phyloP scores from a whole-genome alignment of 2,888 invertebrate species.

The Leistus spinibarbis region DNA sequence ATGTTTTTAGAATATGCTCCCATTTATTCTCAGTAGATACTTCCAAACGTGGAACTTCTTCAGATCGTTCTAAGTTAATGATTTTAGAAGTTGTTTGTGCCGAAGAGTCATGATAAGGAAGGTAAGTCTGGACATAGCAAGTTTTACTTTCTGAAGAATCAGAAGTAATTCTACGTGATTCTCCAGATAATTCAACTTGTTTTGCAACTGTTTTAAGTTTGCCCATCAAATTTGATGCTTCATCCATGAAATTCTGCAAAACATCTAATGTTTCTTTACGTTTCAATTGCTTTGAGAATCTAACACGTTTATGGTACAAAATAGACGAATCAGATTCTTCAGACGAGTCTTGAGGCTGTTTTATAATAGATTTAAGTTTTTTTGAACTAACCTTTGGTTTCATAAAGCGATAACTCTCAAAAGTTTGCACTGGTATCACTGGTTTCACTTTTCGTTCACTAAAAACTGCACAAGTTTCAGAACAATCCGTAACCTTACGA shows the following conservation, averaged over 20 bases:
- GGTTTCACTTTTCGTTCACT: background rate
- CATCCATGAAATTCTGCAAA: slow-evolving; percentile 56
- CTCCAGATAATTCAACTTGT: slow-evolving; percentile 43
- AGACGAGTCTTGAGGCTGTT: background rate
- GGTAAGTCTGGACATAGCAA: slow-evolving; percentile 30
- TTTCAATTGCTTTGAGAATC: slow-evolving; percentile 43
- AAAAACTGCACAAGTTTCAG: slow-evolving; percentile 18
- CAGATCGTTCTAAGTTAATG: slow-evolving; percentile 12
- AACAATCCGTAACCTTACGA: slow-evolving; percentile 15
- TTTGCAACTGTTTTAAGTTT: slow-evolving; percentile 50
- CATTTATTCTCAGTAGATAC: slow-evolving; percentile 50
- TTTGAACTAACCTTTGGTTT: slow-evolving; percentile 11
- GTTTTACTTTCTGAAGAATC: slow-evolving; percentile 9
- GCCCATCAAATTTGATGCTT: slow-evolving; percentile 55
- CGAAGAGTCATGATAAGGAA: slow-evolving; percentile 39
- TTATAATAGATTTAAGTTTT: slow-evolving; percentile 50
- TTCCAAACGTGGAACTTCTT: slow-evolving; percentile 44
- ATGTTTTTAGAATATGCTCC: slow-evolving; percentile 52
- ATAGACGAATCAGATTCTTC: slow-evolving; percentile 21
- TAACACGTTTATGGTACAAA: slow-evolving; percentile 47
- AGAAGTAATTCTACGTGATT: slow-evolving; percentile 11
- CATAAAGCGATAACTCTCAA: background rate
- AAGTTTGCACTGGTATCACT: slow-evolving; percentile 7
- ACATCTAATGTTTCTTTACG: slow-evolving; percentile 49
- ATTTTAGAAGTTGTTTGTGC: slow-evolving; percentile 46